Conservation (phyloP, 2,888 invertebrate genomes). For the Oscheius sp. region DNA sequence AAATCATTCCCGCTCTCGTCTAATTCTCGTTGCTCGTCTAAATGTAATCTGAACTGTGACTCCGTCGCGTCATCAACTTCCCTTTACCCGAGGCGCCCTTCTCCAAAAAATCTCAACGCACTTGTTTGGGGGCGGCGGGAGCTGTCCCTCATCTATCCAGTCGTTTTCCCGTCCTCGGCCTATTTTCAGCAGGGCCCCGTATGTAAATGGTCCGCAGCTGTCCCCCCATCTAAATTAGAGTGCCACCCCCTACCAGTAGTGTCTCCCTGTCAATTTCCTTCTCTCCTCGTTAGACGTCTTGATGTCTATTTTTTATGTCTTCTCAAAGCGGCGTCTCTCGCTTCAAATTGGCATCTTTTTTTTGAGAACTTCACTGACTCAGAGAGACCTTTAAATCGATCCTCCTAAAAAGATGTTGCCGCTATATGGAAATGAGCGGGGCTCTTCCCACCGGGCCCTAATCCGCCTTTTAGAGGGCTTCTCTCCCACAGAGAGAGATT, state of each 20-base stretch:
- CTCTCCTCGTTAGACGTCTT: background rate
- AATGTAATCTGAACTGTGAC: conserved; percentile 2
- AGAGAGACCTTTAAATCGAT: background rate
- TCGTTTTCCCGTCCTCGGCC: background rate
- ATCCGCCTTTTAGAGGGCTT: background rate
- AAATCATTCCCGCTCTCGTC: background rate
- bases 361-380: background rate
- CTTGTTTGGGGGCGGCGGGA: too few species aligned
- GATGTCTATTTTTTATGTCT: background rate
- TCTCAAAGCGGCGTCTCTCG: background rate
- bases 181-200: background rate
- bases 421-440: background rate
- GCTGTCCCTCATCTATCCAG: background rate
- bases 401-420: conserved; percentile 1
- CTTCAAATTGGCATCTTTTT: background rate
- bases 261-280: background rate
- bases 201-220: conserved; percentile 5
- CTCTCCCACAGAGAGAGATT: background rate
- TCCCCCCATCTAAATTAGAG: conserved; percentile 1
- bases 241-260: too few species aligned
- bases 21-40: background rate
- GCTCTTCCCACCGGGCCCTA: conserved; percentile 10
- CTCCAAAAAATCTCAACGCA: too few species aligned
- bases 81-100: background rate
- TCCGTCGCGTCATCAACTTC: background rate